Conservation (phyloP, 2,888 invertebrate species). For the Microctonus brassicae region DNA sequence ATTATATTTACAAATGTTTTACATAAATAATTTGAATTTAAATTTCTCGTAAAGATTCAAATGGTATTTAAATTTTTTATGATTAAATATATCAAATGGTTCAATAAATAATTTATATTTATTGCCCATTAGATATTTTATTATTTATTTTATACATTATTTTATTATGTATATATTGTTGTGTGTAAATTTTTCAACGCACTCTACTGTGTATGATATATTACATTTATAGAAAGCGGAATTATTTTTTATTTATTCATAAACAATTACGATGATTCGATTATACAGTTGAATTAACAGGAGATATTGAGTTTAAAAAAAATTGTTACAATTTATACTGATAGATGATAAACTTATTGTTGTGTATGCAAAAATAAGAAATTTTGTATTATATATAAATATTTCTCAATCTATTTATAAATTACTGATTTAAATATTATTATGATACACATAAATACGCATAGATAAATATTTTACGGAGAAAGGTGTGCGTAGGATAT, state of each 20-base stretch:
- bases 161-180: not conserved
- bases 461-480: not conserved
- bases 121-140: too few species aligned
- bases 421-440: constrained; percentile 8
- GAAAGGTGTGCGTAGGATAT: constrained; percentile 1
- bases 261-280: too few species aligned
- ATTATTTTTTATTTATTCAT: too few species aligned
- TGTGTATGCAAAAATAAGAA: not conserved
- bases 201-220: not conserved
- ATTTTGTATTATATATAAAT: not conserved
- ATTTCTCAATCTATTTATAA: not conserved
- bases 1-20: too few species aligned
- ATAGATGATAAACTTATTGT: not conserved
- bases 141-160: not conserved
- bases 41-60: too few species aligned
- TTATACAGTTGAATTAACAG: not conserved
- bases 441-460: not conserved
- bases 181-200: not conserved
- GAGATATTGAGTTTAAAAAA: not conserved
- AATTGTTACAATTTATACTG: not conserved
- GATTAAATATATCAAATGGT: too few species aligned
- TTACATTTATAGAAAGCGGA: constrained; percentile 31
- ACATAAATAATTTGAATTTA: too few species aligned
- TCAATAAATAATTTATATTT: too few species aligned
- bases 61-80: too few species aligned